Conservation (phyloP, 2,888 invertebrate species). For the Amiota mariae region DNA sequence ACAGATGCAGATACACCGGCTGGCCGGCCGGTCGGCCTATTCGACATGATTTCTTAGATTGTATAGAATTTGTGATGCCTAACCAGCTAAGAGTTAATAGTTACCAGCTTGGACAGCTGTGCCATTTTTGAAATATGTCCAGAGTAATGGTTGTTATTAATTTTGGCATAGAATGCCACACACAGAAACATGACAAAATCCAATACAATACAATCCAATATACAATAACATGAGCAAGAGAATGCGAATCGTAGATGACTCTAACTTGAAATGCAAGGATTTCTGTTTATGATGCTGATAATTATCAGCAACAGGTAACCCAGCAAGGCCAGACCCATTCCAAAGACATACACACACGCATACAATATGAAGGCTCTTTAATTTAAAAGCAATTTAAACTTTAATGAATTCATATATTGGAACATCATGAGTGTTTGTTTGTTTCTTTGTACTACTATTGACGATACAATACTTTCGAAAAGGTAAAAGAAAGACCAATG, state of each 20-base stretch:
- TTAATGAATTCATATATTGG: slow-evolving; percentile 65
- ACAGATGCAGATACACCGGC: slow-evolving; percentile 16
- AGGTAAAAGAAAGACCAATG: slow-evolving; percentile 34
- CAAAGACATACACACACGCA: slow-evolving; percentile 33
- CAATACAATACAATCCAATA: background rate
- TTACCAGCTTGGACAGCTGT: slow-evolving; percentile 45
- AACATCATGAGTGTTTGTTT: slow-evolving; percentile 25
- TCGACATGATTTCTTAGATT: slow-evolving; percentile 37
- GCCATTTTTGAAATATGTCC: slow-evolving; percentile 45
- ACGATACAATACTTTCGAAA: slow-evolving; percentile 57
- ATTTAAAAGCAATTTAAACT: slow-evolving; percentile 68
- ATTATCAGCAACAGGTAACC: slow-evolving; percentile 40
- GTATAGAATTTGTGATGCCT: slow-evolving; percentile 22
- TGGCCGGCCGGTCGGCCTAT: slow-evolving; percentile 11
- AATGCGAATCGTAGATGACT: slow-evolving; percentile 52
- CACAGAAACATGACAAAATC: slow-evolving; percentile 19
- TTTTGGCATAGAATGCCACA: slow-evolving; percentile 53
- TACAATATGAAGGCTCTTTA: slow-evolving; percentile 39
- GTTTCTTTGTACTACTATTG: slow-evolving; percentile 48
- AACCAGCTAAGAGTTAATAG: background rate
- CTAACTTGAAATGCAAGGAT: slow-evolving; percentile 53
- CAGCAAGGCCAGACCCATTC: slow-evolving; percentile 62
- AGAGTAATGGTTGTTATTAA: slow-evolving; percentile 36
- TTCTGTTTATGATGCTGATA: background rate
- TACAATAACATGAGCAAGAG: slow-evolving; percentile 40